Base-by-base conservation (phyloP, 1,140 invertebrate species). In the Venturia canescens region DNA sequence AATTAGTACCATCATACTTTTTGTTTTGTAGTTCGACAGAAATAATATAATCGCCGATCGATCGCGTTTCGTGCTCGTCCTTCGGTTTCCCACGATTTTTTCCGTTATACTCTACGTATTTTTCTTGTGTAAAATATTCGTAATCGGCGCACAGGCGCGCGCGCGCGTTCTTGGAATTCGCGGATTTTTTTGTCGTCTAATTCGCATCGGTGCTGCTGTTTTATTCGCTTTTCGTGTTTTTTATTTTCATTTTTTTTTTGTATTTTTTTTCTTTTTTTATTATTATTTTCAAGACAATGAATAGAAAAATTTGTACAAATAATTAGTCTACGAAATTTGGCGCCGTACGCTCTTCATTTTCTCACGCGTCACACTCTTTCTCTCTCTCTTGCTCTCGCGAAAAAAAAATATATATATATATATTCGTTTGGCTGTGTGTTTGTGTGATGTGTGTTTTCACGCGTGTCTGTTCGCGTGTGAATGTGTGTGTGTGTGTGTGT, bases 231-330 rank as follows among this genome's bases (percentile, higher is more conserved):
- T n/a, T n/a, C n/a, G n/a, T n/a, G n/a, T n/a, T n/a, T n/a, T n/a
- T n/a, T n/a, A n/a, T n/a, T n/a, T n/a, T n/a, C n/a, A n/a, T 48
- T 67, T 67, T 23, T 6, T 3, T 23, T 70, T 9, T 70, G 38
- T 15, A 15, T 5, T 67, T 27, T 0, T 29, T 16, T 29, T 29
- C 29, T 29, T 67, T 29, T 16, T 67, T 67, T 67, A 29, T 27
- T 66, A 4, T 34, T 34, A 4, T 34, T 34, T 34, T 9, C 3
- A 44, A 3, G 38, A 44, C 38, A 44, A 44, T 72, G 9, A 57
- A 31, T 57, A 57, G 21, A n/a, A 60, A 63, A 76, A 76, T 76
- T 76, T 76, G 74, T 76, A 76, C 74, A 76, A 63, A 76, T 63
- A 76, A 76, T 63, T 76, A 27, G 26, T 76, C 71, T 23, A 50